These are phyloP conservation scores for Popillia japonica DNA, from an alignment of 1,140 invertebrate genomes.

Conservation along the genomic window DNA sequence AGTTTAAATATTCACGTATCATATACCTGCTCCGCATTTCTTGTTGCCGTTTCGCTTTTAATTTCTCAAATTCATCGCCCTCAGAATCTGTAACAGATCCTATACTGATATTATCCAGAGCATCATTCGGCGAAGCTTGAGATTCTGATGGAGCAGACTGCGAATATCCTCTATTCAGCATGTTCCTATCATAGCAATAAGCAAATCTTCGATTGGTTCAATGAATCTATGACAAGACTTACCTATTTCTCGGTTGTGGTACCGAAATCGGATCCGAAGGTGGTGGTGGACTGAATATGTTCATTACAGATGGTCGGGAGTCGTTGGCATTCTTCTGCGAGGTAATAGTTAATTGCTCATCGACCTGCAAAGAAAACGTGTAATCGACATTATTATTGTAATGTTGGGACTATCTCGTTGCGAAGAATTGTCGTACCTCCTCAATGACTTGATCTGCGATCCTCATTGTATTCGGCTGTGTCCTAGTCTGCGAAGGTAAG, in stretches of 20 bases:
- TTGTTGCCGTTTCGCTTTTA: constrained; percentile 54
- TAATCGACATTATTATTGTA: no score
- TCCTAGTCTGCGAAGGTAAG: not conserved
- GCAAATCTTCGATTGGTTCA: not conserved
- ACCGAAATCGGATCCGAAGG: constrained; percentile 62
- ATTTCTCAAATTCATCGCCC: constrained; percentile 54
- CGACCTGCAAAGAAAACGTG: constrained; percentile 63
- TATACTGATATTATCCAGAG: constrained; percentile 55
- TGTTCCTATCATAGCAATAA: constrained; percentile 15
- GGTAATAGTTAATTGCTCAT: constrained; percentile 80
- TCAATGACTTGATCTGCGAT: constrained; percentile 81
- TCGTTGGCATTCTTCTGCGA: constrained; percentile 70
- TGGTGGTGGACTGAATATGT: constrained; percentile 64
- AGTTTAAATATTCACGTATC: constrained; percentile 8
- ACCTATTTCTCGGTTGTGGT: constrained; percentile 51
- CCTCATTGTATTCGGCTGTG: constrained; percentile 55
- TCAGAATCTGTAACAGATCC: constrained; percentile 52
- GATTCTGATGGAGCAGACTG: constrained; percentile 43
- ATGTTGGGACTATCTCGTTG: no score
- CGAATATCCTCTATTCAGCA: not conserved
- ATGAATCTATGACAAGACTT: not conserved
- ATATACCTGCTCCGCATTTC: constrained; percentile 54
- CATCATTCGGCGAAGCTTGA: constrained; percentile 37
- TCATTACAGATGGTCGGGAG: constrained; percentile 66
- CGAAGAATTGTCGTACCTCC: constrained; percentile 63